Conservation (phyloP, 2,797 vertebrate genomes). For the Passerculus sandwichensis region DNA sequence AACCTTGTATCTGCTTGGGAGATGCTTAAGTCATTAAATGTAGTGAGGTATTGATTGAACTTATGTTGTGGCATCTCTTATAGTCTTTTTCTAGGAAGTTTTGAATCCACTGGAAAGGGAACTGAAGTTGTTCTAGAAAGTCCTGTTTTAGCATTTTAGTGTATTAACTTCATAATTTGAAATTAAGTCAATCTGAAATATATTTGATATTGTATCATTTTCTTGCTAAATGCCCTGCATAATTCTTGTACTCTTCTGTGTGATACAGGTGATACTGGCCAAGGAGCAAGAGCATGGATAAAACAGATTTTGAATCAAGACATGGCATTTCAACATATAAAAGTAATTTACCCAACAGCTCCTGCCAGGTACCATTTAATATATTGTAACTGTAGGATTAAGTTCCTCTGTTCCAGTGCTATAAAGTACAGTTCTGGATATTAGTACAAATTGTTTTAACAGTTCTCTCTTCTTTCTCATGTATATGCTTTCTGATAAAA, state of each 20-base stretch:
- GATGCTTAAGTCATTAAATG: background rate
- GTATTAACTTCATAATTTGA: background rate
- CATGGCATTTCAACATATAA: constrained; percentile 86
- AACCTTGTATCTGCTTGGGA: background rate
- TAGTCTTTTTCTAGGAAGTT: background rate
- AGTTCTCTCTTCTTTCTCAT: background rate
- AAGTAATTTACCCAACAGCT: constrained; percentile 89
- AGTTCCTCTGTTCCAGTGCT: background rate
- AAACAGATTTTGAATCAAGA: constrained; percentile 83
- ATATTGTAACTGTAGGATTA: background rate
- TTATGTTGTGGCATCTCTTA: background rate
- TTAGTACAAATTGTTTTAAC: background rate
- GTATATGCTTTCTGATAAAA: background rate
- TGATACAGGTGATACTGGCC: constrained; percentile 85
- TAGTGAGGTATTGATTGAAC: background rate
- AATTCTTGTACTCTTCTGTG: background rate
- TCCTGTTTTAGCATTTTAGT: background rate
- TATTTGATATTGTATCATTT: background rate
- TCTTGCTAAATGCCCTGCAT: background rate
- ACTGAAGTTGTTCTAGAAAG: background rate
- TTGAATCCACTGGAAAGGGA: background rate
- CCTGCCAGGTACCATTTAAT: constrained; percentile 80
- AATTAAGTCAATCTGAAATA: background rate
- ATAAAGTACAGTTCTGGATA: background rate
- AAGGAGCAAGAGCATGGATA: constrained; percentile 84